A percentile compares a stretch with the other conserved stretches of the same genome.
phyloP scores from a whole-genome alignment of 1,140 invertebrate genomes.

The Zaprionus nigranus region DNA sequence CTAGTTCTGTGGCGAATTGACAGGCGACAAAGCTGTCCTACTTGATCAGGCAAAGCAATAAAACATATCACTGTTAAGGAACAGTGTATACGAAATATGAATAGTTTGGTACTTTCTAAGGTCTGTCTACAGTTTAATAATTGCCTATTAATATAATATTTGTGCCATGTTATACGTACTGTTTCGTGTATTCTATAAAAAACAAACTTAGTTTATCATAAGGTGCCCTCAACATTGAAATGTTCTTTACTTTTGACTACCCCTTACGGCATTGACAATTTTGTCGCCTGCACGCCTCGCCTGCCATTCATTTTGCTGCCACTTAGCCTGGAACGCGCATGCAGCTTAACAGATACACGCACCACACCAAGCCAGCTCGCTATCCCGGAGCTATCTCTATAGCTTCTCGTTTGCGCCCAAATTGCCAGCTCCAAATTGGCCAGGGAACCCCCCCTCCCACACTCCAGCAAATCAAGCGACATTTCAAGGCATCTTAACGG shows the following conservation, averaged over 20 bases:
- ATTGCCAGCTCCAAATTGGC: slow-evolving; percentile 65
- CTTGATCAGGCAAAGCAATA: neutral
- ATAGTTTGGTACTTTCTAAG: too few relatives aligned
- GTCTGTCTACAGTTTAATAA: too few relatives aligned
- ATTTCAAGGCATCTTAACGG: slow-evolving; percentile 50
- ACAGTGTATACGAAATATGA: too few relatives aligned
- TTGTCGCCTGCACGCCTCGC: slow-evolving; percentile 62
- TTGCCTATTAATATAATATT: too few relatives aligned
- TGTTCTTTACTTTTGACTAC: slow-evolving; percentile 1
- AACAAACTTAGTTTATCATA: too few relatives aligned
- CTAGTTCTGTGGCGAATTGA: slow-evolving; percentile 51
- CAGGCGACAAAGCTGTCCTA: slow-evolving; percentile 28
- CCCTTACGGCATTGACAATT: slow-evolving; percentile 26
- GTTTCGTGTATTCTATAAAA: too few relatives aligned
- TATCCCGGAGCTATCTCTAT: slow-evolving; percentile 55
- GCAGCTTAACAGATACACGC: slow-evolving; percentile 42
- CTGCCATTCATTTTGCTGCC: slow-evolving; percentile 37
- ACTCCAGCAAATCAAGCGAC: slow-evolving; percentile 17
- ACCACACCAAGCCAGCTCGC: slow-evolving; percentile 14
- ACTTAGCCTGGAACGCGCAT: slow-evolving; percentile 36
- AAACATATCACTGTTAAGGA: neutral
- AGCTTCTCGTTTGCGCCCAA: slow-evolving; percentile 49
- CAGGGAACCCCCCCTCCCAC: slow-evolving; percentile 14
- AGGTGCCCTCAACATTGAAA: too few relatives aligned
- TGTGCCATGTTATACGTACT: too few relatives aligned